Evolutionary conservation across 2,113 vertebrate species (phyloP), one percentile per base, ranked within the genome.

Genomic region (Jacana jacana): DNA sequence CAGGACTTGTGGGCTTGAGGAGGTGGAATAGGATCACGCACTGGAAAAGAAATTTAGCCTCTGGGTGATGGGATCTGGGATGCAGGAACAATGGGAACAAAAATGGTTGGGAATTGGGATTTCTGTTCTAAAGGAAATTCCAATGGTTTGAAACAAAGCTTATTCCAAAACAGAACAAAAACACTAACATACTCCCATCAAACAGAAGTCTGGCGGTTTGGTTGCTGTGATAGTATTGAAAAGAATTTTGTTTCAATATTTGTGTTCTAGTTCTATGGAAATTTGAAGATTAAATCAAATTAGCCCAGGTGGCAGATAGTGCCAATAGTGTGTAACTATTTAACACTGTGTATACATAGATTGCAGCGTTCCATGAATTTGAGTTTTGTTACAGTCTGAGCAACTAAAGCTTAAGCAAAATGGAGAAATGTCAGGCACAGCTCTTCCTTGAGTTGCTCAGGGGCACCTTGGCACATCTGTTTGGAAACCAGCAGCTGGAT

Each of bases 111-210:
- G 87, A 78, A 91, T 19, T 78, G 58, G 52, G 65, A 94, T 91
- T 96, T 86, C 61, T 88, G 15, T 76, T 84, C 57, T 91, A 83
- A 91, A 93, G 86, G 93, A 94, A 95, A 96, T 90, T 84, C 92
- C 76, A 76, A 37, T 83, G 77, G 48, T 81, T 92, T 75, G 70
- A 94, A 86, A 92, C 73, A 95, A 72, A 92, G 24, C 22, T 39
- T 92, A 44, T 84, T 93, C 80, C 86, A 84, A 95, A 92, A 64
- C 57, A 71, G 80, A 96, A 64, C 55, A 86, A 96, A 96, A 93
- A 93, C 68, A 18, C 31, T 83, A 68, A 83, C 39, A 72, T 44
- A 27, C 18, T 75, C 16, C 28, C 39, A 46, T 72, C 37, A 72
- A 82, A 73, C 18, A 65, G 23, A 77, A 54, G 8, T 60, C 68